Percentiles rank a stretch among this genome's conserved stretches.
Evolutionary conservation across 2,113 vertebrate genomes (phyloP).

Genomic region (Paradoxurus hermaphroditus): DNA sequence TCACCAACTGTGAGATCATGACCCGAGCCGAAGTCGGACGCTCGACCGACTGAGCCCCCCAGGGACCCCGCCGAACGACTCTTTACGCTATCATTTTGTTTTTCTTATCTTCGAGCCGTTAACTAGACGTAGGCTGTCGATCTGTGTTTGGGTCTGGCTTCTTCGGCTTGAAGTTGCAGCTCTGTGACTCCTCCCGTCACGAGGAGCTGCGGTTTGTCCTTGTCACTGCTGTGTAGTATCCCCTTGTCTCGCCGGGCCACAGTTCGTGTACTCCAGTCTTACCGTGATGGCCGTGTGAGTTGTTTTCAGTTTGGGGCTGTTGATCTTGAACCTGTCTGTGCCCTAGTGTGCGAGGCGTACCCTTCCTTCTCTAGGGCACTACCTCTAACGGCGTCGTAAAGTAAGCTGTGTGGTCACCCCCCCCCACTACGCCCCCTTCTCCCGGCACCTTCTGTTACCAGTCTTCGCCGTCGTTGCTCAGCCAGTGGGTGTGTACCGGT

Average conservation of each 20-base stretch:
- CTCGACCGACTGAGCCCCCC: too few relatives aligned
- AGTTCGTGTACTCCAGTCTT: rapidly evolving
- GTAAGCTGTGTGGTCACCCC: rapidly evolving
- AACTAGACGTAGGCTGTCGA: not conserved
- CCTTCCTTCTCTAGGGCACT: not conserved
- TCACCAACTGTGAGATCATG: too few relatives aligned
- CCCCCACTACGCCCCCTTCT: rapidly evolving
- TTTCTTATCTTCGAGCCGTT: not conserved
- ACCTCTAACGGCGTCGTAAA: not conserved
- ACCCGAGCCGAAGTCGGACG: too few relatives aligned
- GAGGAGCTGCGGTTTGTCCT: not conserved
- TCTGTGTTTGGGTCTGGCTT: not conserved
- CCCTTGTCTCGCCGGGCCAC: rapidly evolving
- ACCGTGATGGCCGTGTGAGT: rapidly evolving
- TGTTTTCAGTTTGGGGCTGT: not conserved
- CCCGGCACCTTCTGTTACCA: rapidly evolving
- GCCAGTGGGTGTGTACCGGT: not conserved
- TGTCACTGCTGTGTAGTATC: not conserved
- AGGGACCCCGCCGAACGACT: not conserved
- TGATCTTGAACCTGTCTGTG: not conserved
- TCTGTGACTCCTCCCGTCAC: not conserved
- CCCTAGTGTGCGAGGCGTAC: rapidly evolving
- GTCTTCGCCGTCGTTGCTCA: rapidly evolving
- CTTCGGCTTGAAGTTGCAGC: not conserved
- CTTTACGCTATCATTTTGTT: not conserved